Evolutionary conservation across 2,888 invertebrate species (phyloP).

Genomic region (Scaptodrosophila latifasciaeformis): DNA sequence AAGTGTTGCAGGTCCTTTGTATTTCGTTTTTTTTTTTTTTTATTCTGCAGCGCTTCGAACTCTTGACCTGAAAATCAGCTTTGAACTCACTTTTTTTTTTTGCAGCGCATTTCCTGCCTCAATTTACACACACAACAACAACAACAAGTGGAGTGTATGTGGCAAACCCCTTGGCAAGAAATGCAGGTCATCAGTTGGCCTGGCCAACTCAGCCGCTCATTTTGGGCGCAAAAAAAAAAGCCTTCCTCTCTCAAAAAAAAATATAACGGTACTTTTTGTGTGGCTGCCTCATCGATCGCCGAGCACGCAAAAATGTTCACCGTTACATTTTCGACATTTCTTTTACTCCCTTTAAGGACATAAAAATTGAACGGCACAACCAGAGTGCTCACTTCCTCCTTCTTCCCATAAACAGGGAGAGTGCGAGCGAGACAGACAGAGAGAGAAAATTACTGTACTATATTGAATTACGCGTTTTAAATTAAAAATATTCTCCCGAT

Average conservation of each 20-base stretch:
- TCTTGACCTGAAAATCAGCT: constrained; percentile 61
- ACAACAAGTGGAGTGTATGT: constrained; percentile 4
- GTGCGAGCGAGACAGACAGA: too few relatives aligned
- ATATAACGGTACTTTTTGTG: too few relatives aligned
- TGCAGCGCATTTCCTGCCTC: constrained; percentile 6
- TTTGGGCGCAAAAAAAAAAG: too few relatives aligned
- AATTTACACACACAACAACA: constrained; percentile 6
- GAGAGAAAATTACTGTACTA: constrained; percentile 61
- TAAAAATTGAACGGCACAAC: too few relatives aligned
- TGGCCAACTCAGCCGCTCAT: neutral
- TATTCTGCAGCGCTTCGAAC: constrained; percentile 20
- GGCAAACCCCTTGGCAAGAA: too few relatives aligned
- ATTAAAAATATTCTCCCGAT: constrained; percentile 63
- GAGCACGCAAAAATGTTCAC: too few relatives aligned
- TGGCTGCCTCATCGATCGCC: too few relatives aligned
- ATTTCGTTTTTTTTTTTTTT: neutral
- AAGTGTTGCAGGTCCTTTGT: neutral
- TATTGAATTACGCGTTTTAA: constrained; percentile 67
- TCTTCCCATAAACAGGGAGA: too few relatives aligned
- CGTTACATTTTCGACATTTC: too few relatives aligned
- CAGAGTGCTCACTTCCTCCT: too few relatives aligned
- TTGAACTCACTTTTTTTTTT: too few relatives aligned
- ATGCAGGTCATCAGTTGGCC: constrained; percentile 6
- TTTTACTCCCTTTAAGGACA: neutral
- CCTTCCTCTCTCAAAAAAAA: too few relatives aligned